Evolutionary conservation across 2,888 invertebrate genomes (phyloP).

Genomic region (Toxonevra muliebris): DNA sequence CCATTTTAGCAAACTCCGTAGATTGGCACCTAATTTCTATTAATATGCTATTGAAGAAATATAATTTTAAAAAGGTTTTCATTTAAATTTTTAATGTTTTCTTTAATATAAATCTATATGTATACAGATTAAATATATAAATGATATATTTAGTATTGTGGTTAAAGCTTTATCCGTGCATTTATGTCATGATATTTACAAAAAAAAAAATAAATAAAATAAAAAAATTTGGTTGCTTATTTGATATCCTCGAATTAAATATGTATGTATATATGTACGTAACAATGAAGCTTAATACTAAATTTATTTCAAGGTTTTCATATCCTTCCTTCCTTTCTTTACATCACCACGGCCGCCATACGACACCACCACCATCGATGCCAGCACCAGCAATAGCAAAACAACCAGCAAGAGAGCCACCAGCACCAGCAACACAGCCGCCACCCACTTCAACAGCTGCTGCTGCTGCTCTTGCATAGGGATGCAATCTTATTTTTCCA

Average conservation of each 20-base stretch:
- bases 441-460: slow-evolving; percentile 1
- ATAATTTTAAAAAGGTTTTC: too few species aligned
- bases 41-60: too few species aligned
- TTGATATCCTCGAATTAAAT: too few species aligned
- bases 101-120: not conserved
- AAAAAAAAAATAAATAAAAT: not conserved
- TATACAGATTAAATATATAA: not conserved
- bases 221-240: not conserved
- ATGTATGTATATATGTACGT: too few species aligned
- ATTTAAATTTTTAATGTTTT: too few species aligned
- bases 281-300: too few species aligned
- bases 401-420: too few species aligned
- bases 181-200: slow-evolving; percentile 2
- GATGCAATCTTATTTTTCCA: slow-evolving; percentile 19
- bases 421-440: not conserved
- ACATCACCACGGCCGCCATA: slow-evolving; percentile 46
- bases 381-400: not conserved
- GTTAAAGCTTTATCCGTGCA: not conserved
- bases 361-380: slow-evolving; percentile 25
- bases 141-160: not conserved
- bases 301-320: slow-evolving; percentile 1
- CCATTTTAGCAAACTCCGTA: too few species aligned
- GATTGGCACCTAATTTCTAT: too few species aligned
- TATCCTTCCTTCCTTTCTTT: not conserved
- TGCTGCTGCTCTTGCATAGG: slow-evolving; percentile 17